Percentiles rank a stretch among this genome's conserved stretches.
phyloP scores from a whole-genome alignment of 2,113 vertebrate genomes.

The Rafetus swinhoei region DNA sequence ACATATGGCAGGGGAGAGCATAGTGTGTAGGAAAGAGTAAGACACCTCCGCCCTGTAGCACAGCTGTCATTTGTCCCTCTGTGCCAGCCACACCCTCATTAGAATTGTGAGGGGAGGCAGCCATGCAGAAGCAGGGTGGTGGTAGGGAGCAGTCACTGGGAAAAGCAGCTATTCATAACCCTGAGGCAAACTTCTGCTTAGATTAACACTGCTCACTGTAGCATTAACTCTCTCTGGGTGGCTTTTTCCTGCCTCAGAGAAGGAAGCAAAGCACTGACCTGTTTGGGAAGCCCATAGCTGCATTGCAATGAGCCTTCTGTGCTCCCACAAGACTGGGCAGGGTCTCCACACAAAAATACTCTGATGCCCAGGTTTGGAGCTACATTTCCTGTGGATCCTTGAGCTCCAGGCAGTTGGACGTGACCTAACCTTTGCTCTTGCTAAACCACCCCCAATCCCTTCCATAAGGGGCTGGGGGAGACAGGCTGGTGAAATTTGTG shows the following conservation, averaged over 20 bases:
- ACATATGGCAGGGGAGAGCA: background rate
- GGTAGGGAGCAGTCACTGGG: background rate
- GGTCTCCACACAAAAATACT: background rate
- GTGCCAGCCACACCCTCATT: rapidly evolving
- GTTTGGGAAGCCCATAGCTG: background rate
- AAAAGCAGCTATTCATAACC: background rate
- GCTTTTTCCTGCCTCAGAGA: background rate
- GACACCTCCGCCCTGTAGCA: rapidly evolving
- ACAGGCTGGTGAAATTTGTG: background rate
- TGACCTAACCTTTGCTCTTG: background rate
- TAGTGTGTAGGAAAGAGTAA: rapidly evolving
- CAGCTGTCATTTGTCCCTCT: rapidly evolving
- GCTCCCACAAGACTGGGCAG: background rate
- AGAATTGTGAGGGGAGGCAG: background rate
- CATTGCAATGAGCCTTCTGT: background rate
- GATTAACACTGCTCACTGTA: background rate
- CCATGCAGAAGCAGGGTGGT: background rate
- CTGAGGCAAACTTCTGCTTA: background rate
- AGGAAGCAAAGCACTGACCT: background rate
- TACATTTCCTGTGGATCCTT: background rate
- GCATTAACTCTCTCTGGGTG: background rate
- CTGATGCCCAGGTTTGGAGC: background rate
- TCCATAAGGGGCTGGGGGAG: background rate
- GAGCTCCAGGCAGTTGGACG: background rate
- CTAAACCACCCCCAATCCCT: background rate